These are phyloP conservation scores for Synchiropus splendidus DNA, from an alignment of 2,113 vertebrate genomes.

Conservation along the genomic window DNA sequence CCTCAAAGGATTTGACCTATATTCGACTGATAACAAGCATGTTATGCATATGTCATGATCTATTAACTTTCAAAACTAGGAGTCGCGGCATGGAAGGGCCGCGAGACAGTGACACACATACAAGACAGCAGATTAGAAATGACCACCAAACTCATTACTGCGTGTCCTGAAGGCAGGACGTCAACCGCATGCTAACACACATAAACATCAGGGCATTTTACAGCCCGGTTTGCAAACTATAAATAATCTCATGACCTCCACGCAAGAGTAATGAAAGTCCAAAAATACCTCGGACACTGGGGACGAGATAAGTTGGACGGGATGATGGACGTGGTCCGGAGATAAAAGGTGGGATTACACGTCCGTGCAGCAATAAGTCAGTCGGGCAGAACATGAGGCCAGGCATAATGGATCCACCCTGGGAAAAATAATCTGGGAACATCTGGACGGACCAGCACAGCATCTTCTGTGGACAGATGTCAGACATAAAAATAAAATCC, in stretches of 20 bases:
- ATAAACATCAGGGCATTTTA: constrained; percentile 3
- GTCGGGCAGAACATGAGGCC: constrained; percentile 29
- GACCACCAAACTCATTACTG: constrained; percentile 38
- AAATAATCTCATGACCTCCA: constrained; percentile 22
- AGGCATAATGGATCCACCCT: constrained; percentile 27
- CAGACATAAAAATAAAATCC: too few species aligned
- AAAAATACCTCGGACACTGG: constrained; percentile 30
- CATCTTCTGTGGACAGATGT: too few species aligned
- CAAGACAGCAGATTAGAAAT: constrained; percentile 7
- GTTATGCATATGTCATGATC: too few species aligned
- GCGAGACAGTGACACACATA: constrained; percentile 5
- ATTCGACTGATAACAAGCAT: too few species aligned
- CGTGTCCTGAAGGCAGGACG: constrained; percentile 28
- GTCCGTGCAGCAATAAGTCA: constrained; percentile 39
- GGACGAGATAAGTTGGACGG: constrained; percentile 38
- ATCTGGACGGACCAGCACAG: constrained; percentile 38
- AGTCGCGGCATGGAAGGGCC: too few species aligned
- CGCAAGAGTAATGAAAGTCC: constrained; percentile 14
- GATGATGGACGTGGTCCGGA: constrained; percentile 24
- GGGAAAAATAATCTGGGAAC: constrained; percentile 37
- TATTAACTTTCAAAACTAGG: too few species aligned
- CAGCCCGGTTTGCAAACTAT: constrained; percentile 32
- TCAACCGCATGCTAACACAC: constrained; percentile 21
- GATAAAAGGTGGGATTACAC: constrained; percentile 44
- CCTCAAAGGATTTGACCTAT: too few species aligned